A percentile compares a stretch with the other conserved stretches of the same genome.
Conservation (phyloP, 2,888 invertebrate species). For the Timema podura region DNA sequence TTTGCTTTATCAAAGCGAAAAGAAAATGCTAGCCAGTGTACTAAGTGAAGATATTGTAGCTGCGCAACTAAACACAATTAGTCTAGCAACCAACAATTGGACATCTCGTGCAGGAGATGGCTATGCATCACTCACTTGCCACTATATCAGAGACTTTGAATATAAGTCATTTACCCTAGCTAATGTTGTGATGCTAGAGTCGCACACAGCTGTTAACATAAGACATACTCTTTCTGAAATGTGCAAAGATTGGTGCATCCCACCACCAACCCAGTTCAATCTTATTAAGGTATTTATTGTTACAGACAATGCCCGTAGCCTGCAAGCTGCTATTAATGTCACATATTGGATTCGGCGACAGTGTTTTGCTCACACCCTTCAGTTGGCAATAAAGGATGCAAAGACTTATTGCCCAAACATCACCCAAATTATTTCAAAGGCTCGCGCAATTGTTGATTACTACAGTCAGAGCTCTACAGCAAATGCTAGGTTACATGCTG, state of each 20-base stretch:
- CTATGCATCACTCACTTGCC: too few relatives aligned
- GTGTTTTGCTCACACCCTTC: slow-evolving; percentile 5
- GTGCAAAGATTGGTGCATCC: too few relatives aligned
- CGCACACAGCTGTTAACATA: too few relatives aligned
- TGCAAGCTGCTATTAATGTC: neutral
- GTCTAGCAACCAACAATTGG: too few relatives aligned
- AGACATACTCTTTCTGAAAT: too few relatives aligned
- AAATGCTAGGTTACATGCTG: neutral
- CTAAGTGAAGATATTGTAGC: too few relatives aligned
- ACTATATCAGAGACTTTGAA: neutral
- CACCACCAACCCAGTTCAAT: neutral
- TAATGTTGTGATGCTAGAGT: neutral
- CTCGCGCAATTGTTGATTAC: neutral
- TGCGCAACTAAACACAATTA: too few relatives aligned
- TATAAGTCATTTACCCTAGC: neutral
- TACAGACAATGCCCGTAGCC: neutral
- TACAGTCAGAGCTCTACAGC: neutral
- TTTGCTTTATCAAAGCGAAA: neutral
- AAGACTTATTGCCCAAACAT: neutral
- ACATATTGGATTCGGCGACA: neutral
- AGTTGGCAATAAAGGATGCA: neutral
- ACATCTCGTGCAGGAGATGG: too few relatives aligned
- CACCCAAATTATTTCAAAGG: slow-evolving; percentile 5
- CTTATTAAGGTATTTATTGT: neutral
- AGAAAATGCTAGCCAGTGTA: too few relatives aligned